Conservation (phyloP, 2,797 vertebrate species). For the Intellagama lesueurii region DNA sequence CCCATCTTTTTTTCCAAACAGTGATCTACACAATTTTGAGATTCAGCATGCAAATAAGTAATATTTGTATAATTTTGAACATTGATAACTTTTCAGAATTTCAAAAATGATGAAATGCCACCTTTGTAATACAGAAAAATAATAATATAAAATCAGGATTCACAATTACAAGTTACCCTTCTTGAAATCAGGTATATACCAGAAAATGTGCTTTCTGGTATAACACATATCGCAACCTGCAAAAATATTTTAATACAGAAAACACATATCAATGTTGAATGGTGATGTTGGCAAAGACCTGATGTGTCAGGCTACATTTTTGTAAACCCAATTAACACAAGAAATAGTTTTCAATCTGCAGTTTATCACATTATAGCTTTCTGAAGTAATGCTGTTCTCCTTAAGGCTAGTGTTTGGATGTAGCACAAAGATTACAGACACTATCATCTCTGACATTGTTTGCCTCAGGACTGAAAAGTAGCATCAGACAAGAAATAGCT, state of each 20-base stretch:
- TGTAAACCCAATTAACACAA: neutral
- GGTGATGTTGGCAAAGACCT: neutral
- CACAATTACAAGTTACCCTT: neutral
- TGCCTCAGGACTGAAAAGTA: neutral
- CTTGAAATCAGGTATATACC: neutral
- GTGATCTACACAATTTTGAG: too few species aligned
- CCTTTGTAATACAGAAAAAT: too few species aligned
- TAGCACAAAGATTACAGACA: neutral
- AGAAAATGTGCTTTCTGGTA: neutral
- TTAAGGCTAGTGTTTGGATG: neutral
- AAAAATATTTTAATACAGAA: neutral
- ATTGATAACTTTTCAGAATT: neutral
- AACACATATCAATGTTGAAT: neutral
- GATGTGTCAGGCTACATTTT: neutral
- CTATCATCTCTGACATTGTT: conserved; percentile 11
- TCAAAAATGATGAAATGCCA: neutral
- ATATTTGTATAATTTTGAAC: neutral
- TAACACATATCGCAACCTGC: too few species aligned
- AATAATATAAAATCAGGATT: too few species aligned
- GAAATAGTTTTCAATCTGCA: conserved; percentile 11
- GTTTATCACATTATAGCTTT: neutral
- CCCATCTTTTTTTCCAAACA: too few species aligned
- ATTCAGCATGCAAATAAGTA: neutral
- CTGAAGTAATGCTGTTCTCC: neutral
- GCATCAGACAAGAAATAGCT: conserved; percentile 19